phyloP scores from a whole-genome alignment of 92 coral and sea anemone genomes.

The Porites divaricata region DNA sequence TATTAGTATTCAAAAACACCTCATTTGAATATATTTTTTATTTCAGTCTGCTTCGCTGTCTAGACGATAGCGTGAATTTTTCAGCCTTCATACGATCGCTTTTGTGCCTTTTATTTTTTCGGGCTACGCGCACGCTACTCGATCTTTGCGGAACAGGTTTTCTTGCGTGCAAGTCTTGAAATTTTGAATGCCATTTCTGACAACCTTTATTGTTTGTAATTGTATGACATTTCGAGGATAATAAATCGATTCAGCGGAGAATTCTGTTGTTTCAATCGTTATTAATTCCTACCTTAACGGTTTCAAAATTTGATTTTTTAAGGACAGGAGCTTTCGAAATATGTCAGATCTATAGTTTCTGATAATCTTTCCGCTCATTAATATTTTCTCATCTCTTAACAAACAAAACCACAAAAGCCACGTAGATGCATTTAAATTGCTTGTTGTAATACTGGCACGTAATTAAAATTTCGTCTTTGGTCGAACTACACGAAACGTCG shows the following conservation, averaged over 20 bases:
- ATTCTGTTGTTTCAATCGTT: slow-evolving; percentile 1
- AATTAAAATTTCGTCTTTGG: slow-evolving; percentile 34
- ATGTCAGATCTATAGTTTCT: slow-evolving; percentile 10
- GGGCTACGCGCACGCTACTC: slow-evolving; percentile 13
- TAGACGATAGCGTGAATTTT: slow-evolving; percentile 48
- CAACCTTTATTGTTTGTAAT: slow-evolving; percentile 42
- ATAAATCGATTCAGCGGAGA: not conserved
- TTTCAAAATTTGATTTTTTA: not conserved
- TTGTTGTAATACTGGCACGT: slow-evolving; percentile 38
- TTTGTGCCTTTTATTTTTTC: slow-evolving; percentile 9
- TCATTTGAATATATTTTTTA: slow-evolving; percentile 52
- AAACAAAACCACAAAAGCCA: slow-evolving; percentile 58
- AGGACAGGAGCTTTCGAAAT: not conserved
- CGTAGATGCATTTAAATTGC: slow-evolving; percentile 36
- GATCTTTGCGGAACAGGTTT: slow-evolving; percentile 22
- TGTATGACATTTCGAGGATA: slow-evolving; percentile 11
- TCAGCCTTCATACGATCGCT: slow-evolving; percentile 8
- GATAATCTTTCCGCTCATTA: slow-evolving; percentile 10
- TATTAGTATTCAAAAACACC: slow-evolving; percentile 60
- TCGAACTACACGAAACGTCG: slow-evolving; percentile 19
- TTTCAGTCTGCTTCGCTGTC: slow-evolving; percentile 55
- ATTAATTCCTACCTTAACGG: not conserved
- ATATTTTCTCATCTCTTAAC: slow-evolving; percentile 38
- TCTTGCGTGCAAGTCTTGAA: slow-evolving; percentile 41
- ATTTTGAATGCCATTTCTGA: slow-evolving; percentile 43